A percentile compares a stretch with the other conserved stretches of the same genome.
phyloP scores from a whole-genome alignment of 1,140 invertebrate species.

The Cotesia glomerata region DNA sequence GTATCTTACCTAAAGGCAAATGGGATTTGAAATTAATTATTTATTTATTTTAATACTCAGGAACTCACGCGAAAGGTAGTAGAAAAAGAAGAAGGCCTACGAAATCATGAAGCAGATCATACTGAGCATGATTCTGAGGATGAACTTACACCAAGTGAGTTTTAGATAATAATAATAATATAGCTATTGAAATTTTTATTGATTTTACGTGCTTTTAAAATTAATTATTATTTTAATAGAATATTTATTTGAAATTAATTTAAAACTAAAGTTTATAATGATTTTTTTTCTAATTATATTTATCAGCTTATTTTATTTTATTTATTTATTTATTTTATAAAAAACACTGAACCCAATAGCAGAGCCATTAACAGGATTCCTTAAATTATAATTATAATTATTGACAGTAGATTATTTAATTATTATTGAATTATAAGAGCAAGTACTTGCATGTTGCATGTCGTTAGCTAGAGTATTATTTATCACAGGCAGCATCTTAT shows the following conservation, averaged over 20 bases:
- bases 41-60: slow-evolving; percentile 49
- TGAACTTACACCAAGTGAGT: slow-evolving; percentile 57
- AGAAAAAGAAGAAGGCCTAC: slow-evolving; percentile 66
- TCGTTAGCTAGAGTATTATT: slow-evolving; percentile 45
- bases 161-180: slow-evolving; percentile 6
- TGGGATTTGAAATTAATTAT: background rate
- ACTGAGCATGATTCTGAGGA: slow-evolving; percentile 62
- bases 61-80: slow-evolving; percentile 72
- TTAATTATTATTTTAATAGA: too few relatives aligned
- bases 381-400: too few relatives aligned
- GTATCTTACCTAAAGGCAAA: too few relatives aligned
- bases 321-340: too few relatives aligned
- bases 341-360: too few relatives aligned
- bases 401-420: background rate
- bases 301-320: too few relatives aligned
- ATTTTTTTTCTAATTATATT: too few relatives aligned
- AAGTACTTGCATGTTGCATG: slow-evolving; percentile 44
- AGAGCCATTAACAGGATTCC: too few relatives aligned
- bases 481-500: slow-evolving; percentile 49
- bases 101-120: slow-evolving; percentile 61
- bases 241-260: too few relatives aligned
- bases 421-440: slow-evolving; percentile 15
- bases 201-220: background rate
- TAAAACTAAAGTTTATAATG: too few relatives aligned
- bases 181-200: background rate